phyloP scores from a whole-genome alignment of 1,140 invertebrate species.

The Diachasma alloeum region DNA sequence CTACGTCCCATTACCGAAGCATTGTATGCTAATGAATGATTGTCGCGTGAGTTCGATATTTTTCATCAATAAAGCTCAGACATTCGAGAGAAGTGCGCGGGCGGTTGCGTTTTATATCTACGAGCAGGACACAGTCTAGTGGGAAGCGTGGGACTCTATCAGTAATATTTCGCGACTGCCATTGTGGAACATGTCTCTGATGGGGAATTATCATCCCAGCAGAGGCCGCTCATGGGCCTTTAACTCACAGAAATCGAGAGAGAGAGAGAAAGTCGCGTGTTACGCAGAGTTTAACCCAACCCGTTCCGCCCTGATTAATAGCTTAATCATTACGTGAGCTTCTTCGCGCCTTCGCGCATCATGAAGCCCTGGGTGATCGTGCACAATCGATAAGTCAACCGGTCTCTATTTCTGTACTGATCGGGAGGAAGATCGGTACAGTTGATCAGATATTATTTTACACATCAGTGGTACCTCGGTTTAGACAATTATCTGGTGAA shows the following conservation, averaged over 20 bases:
- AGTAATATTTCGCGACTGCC: neutral
- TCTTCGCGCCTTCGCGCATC: slow-evolving; percentile 23
- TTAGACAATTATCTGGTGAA: too few relatives aligned
- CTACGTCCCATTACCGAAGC: neutral
- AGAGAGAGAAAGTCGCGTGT: slow-evolving; percentile 35
- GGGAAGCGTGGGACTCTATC: neutral
- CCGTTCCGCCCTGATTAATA: slow-evolving; percentile 41
- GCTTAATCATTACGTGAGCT: slow-evolving; percentile 38
- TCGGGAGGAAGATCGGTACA: neutral
- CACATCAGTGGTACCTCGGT: neutral
- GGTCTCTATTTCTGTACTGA: neutral
- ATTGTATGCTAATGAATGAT: slow-evolving; percentile 8
- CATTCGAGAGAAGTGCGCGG: neutral
- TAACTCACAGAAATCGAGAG: slow-evolving; percentile 6
- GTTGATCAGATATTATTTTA: neutral
- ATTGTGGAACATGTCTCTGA: neutral
- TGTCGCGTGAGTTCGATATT: slow-evolving; percentile 1
- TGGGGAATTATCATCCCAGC: neutral
- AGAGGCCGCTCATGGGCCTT: neutral
- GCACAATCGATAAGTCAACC: slow-evolving; percentile 11
- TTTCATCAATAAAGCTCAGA: neutral
- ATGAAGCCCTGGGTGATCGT: neutral
- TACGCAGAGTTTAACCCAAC: slow-evolving; percentile 22
- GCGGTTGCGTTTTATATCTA: neutral
- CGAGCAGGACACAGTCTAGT: neutral